Base-by-base conservation (phyloP, 2,888 invertebrate species). In the Tortricodes alternella region DNA sequence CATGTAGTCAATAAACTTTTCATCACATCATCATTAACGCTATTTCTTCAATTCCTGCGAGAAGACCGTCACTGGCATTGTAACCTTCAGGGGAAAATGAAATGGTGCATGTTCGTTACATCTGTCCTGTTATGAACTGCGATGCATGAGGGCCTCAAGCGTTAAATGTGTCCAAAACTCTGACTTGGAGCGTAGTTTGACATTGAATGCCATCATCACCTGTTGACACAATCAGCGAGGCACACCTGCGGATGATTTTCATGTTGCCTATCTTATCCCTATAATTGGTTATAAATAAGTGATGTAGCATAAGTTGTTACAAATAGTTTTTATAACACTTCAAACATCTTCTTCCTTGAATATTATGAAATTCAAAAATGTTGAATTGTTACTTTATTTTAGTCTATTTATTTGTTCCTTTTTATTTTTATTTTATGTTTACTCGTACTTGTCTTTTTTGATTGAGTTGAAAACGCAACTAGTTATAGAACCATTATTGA, bases 81-180 rank as follows among this genome's bases (percentile, higher is more conserved):
- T 52, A 73, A 68, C 66, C 74, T 76, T 79, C 76, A 73, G 74
- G 68, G 67, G 65, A 70, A 66, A 73, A 71, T 72, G 71, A 78
- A 74, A 74, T 76, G 73, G 66, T 83, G 86, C 85, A 85, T 86
- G 86, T 66, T 74, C 71, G 71, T 73, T 71, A 65, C 63, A 68
- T 64, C 60, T 74, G 71, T 73, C 65, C 70, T 73, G 72, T 77
- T 62, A 70, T 66, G 62, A 62, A 66, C 62, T 67, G 68, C 67
- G 73, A 75, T 78, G 85, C 86, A 86, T 85, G 85, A 66, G 65
- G 67, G 70, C 76, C 74, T 76, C 64, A 60, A 63, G 70, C 69
- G 68, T 71, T 68, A 61, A 65, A 63, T 71, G 70, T 74, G 63
- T 68, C 70, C 62, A 64, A 66, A 53, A 65, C 57, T 66, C 61